phyloP scores from a whole-genome alignment of 2,113 vertebrate species.

The Aleadryas rufinucha region DNA sequence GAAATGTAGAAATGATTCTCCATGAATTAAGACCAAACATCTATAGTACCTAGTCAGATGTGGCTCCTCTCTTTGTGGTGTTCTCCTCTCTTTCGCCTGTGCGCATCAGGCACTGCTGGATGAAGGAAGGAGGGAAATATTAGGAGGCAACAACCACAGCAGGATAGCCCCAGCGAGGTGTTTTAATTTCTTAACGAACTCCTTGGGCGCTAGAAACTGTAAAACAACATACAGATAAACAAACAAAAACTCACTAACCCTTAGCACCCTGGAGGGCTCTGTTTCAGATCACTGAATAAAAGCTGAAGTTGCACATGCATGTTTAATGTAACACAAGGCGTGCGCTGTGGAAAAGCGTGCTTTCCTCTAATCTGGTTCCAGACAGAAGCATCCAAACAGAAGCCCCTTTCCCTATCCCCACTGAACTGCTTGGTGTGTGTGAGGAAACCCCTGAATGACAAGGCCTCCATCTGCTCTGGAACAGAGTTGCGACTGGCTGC shows the following conservation, averaged over 20 bases:
- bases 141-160: neutral
- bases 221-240: slow-evolving; percentile 46
- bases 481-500: slow-evolving; percentile 41
- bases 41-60: neutral
- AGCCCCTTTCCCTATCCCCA: slow-evolving; percentile 40
- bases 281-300: slow-evolving; percentile 32
- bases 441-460: slow-evolving; percentile 57
- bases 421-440: slow-evolving; percentile 12
- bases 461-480: slow-evolving; percentile 57
- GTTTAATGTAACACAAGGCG: slow-evolving; percentile 52
- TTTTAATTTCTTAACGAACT: slow-evolving; percentile 35
- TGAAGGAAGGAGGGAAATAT: neutral
- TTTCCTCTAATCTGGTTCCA: slow-evolving; percentile 52
- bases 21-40: neutral
- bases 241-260: slow-evolving; percentile 39
- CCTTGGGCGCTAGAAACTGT: slow-evolving; percentile 6
- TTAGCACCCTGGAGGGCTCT: neutral
- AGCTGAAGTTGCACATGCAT: slow-evolving; percentile 41
- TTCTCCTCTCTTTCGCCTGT: neutral
- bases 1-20: neutral
- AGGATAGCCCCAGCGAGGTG: neutral
- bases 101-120: neutral
- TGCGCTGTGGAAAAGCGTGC: neutral
- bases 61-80: neutral
- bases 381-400: slow-evolving; percentile 58